phyloP scores from a whole-genome alignment of 2,888 invertebrate species.

The Muschampia plurimacula region DNA sequence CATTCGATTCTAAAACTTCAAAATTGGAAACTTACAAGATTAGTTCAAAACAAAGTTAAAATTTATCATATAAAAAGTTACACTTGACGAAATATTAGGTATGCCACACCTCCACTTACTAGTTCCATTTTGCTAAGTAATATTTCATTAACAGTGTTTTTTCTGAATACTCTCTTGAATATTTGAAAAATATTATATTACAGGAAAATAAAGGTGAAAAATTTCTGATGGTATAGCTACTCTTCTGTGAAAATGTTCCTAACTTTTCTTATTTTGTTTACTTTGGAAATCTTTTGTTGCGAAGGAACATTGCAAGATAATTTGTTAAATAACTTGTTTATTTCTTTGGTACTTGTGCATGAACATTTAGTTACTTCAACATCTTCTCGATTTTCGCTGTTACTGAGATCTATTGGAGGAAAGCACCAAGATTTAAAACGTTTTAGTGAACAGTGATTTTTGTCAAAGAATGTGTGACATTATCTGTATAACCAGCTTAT shows the following conservation, averaged over 20 bases:
- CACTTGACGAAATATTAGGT: too few relatives aligned
- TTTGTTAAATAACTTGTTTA: neutral
- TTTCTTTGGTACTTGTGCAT: neutral
- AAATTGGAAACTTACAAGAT: too few relatives aligned
- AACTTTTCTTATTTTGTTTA: slow-evolving; percentile 1
- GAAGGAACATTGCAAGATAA: neutral
- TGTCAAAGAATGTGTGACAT: too few relatives aligned
- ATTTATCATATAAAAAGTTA: too few relatives aligned
- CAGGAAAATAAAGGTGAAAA: slow-evolving; percentile 11
- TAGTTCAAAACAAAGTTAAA: too few relatives aligned
- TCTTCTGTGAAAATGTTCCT: slow-evolving; percentile 2
- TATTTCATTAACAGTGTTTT: neutral
- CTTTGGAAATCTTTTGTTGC: neutral
- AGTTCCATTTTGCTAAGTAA: neutral
- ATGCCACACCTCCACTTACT: neutral
- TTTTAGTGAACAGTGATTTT: too few relatives aligned
- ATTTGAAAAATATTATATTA: neutral
- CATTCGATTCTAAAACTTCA: too few relatives aligned
- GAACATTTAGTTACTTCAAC: neutral
- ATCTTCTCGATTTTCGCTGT: neutral
- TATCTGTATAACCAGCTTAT: too few relatives aligned
- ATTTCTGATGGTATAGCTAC: neutral
- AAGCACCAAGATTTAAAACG: too few relatives aligned
- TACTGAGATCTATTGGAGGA: too few relatives aligned
- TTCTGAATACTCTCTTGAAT: neutral